phyloP scores from a whole-genome alignment of 2,888 invertebrate genomes.

The Schizaphis graminum region DNA sequence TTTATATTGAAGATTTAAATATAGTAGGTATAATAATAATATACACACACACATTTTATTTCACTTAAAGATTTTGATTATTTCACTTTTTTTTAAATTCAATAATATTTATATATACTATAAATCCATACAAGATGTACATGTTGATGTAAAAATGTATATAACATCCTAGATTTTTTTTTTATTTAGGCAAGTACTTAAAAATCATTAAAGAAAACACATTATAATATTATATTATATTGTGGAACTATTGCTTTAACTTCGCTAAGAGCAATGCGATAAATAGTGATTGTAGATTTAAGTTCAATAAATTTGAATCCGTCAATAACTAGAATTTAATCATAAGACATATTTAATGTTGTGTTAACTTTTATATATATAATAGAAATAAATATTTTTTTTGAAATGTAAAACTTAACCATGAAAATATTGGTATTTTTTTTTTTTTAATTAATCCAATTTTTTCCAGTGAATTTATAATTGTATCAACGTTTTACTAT shows the following conservation, averaged over 20 bases:
- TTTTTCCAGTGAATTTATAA: neutral
- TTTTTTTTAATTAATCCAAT: neutral
- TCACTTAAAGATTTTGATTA: neutral
- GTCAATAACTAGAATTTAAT: neutral
- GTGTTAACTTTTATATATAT: neutral
- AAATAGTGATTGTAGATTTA: neutral
- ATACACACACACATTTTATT: neutral
- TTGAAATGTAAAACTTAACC: neutral
- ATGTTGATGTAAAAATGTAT: neutral
- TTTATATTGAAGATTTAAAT: neutral
- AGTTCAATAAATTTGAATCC: neutral
- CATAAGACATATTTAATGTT: neutral
- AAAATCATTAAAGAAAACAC: neutral
- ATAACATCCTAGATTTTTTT: neutral
- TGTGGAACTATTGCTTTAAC: neutral
- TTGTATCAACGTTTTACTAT: neutral
- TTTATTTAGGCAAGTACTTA: neutral
- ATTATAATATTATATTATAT: neutral
- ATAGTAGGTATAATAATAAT: neutral
- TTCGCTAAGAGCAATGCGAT: neutral
- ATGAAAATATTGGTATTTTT: neutral
- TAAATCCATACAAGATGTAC: neutral
- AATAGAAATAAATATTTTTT: neutral
- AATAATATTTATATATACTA: neutral
- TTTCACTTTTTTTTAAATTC: neutral